A percentile compares a stretch with the other conserved stretches of the same genome.
Conservation (phyloP, 2,113 vertebrate species). For the Datnioides undecimradiatus region DNA sequence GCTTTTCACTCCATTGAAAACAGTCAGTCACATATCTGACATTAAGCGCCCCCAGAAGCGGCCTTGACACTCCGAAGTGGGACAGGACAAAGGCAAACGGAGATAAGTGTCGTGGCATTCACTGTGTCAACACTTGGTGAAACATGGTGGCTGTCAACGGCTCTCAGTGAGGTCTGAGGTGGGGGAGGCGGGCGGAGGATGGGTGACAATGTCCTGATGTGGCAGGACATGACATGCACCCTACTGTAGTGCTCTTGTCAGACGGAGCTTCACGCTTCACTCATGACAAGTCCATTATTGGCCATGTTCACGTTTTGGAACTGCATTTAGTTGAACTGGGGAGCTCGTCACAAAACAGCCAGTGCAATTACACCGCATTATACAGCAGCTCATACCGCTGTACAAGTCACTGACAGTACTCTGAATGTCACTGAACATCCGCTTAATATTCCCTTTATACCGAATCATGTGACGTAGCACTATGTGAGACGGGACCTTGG, state of each 20-base stretch:
- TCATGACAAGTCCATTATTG: conserved; percentile 73
- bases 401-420: conserved; percentile 41
- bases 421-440: conserved; percentile 50
- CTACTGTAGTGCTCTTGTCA: conserved; percentile 72
- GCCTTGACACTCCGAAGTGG: conserved; percentile 66
- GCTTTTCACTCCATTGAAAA: conserved; percentile 44
- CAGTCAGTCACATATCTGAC: conserved; percentile 77
- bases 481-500: conserved; percentile 20
- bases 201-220: conserved; percentile 70
- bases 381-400: conserved; percentile 16
- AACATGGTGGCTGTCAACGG: conserved; percentile 77
- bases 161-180: conserved; percentile 62
- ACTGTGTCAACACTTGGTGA: conserved; percentile 72
- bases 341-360: conserved; percentile 47
- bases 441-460: conserved; percentile 39
- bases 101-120: conserved; percentile 75
- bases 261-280: conserved; percentile 51
- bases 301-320: conserved; percentile 51
- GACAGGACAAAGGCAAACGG: conserved; percentile 66
- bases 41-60: conserved; percentile 39
- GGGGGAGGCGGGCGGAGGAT: not conserved
- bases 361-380: conserved; percentile 54
- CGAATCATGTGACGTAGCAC: conserved; percentile 28
- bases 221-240: conserved; percentile 74
- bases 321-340: conserved; percentile 14